Evolutionary conservation across 2,888 invertebrate genomes (phyloP), one percentile per base, ranked within the genome.

Genomic region (Nomada fabriciana): DNA sequence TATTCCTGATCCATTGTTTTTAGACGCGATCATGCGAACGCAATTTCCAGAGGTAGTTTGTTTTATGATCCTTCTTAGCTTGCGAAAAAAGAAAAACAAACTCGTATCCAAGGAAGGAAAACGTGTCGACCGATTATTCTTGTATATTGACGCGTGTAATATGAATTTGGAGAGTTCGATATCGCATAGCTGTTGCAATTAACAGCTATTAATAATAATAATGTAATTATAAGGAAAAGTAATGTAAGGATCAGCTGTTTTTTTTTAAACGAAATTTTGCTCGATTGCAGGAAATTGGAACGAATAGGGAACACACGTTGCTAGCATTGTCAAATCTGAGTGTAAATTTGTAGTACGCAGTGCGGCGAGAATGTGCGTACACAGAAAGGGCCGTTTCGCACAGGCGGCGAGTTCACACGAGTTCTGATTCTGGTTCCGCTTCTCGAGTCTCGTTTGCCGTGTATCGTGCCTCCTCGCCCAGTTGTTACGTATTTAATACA

Each of bases 391-490:
- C n/a, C 36, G 79, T 57, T 68, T 29, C 36, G 69, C 52, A 55
- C 68, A 73, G 60, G 43, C 23, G 70, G 60, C 20, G 70, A 80
- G 55, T 82, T 80, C 63, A 79, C 86, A 67, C 84, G 82, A 78
- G 89, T 90, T 88, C 85, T 87, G 89, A 89, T 88, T 87, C 76
- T 29, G 72, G 72, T 86, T 86, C 76, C 84, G 76, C 73, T 71
- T 73, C 73, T 50, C 75, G 61, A 73, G 82, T 50, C 73, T 67
- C 80, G 72, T 71, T 78, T 80, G 64, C 80, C 73, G 25, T n/a
- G 84, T 63, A 67, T 74, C 85, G 25, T 42, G 36, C 36, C 52
- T 59, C 53, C 68, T 67, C 57, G 71, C 50, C 25, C 61, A 70
- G 50, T 84, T 82, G 85, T 86, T 76, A 57, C 72, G 78, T 70